Base-by-base conservation (phyloP, 2,113 vertebrate genomes). In the Peromyscus maniculatus region DNA sequence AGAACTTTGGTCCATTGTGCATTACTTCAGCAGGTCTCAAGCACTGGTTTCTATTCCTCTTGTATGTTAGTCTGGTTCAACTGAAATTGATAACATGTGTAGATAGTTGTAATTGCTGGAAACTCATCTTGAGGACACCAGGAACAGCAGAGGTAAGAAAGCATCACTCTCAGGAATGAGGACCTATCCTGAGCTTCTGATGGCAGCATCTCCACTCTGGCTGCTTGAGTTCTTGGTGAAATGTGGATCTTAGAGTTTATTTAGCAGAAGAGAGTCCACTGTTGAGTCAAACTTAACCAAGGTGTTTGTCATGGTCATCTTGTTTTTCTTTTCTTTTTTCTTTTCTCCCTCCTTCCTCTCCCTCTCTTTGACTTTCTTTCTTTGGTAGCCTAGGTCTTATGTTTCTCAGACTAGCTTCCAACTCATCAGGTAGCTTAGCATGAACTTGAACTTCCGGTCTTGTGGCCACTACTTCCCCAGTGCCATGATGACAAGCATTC, bases 51-150 rank as follows among this genome's bases (percentile, higher is more conserved):
- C 57, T 67, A 62, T 93, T 93, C 22, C 57, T 43, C 92, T 87
- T 95, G 31, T 59, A 24, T 90, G 95, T 91, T 86, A 86, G n/a
- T 94, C 28, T 80, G 62, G 64, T 93, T 75, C 55, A 94, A 39
- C 1, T n/a, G 49, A 87, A 97, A 96, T 52, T 4, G 64, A 66
- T 69, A 31, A 94, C 83, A 39, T 64, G 24, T 22, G 39, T 39
- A 66, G 77, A 79, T 72, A 95, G 67, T 95, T 87, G 19, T 55
- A 55, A 82, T 28, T 93, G 46, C 28, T 86, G n/a, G 89, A 39
- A 78, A 17, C 87, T 96, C 21, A 88, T 16, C 28, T 46, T 59
- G 55, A 93, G 33, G 13, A 62, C 43, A 62, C 0, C 13, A 75
- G 71, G 43, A 77, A 11, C 17, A 5, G 12, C 5, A 72, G 78